Evolutionary conservation across 1,140 invertebrate species (phyloP).

Genomic region (Drosophila grimshawi): DNA sequence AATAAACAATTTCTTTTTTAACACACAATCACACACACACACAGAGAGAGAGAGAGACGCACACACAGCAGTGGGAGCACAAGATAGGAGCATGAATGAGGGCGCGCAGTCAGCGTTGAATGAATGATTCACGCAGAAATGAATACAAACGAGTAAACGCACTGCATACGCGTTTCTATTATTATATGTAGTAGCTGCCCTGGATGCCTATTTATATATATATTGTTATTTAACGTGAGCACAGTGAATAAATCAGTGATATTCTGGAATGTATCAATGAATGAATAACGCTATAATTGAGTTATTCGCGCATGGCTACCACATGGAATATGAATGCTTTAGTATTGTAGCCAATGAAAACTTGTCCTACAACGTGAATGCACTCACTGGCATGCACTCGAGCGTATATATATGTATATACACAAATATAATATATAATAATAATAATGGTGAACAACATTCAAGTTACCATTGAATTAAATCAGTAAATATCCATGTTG

Average conservation of each 20-base stretch:
- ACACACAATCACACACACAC: conserved; percentile 34
- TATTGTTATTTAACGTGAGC: background rate
- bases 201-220: background rate
- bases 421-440: too few species aligned
- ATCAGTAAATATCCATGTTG: background rate
- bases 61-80: background rate
- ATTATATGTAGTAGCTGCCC: background rate
- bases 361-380: too few species aligned
- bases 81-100: conserved; percentile 33
- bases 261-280: conserved; percentile 13
- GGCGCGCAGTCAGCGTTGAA: conserved; percentile 45
- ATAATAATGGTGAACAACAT: too few species aligned
- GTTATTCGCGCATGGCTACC: conserved; percentile 5
- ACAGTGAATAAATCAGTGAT: conserved; percentile 18
- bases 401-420: too few species aligned
- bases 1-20: conserved; percentile 74
- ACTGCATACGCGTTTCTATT: conserved; percentile 1
- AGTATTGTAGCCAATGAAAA: too few species aligned
- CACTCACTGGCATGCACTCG: too few species aligned
- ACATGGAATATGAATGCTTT: background rate
- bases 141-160: conserved; percentile 43
- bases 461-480: too few species aligned
- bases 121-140: conserved; percentile 58
- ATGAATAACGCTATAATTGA: conserved; percentile 8
- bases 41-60: conserved; percentile 28